These are phyloP conservation scores for Apamea anceps DNA, from an alignment of 2,888 invertebrate genomes.

Conservation along the genomic window DNA sequence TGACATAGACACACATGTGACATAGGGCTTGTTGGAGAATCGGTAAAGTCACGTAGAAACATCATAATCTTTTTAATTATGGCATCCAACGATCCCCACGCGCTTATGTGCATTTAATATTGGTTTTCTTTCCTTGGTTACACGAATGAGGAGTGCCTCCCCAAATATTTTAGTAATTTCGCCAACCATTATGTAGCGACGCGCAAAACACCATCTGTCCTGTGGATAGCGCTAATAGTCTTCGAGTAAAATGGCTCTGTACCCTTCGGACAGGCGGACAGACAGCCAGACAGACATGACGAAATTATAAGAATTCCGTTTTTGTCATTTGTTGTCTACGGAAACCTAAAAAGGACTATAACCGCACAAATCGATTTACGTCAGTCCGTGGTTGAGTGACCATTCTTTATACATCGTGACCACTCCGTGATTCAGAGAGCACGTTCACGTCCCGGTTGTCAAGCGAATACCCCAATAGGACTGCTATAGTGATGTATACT, in stretches of 20 bases:
- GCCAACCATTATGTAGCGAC: not conserved
- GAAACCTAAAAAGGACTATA: not conserved
- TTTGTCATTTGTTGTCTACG: not conserved
- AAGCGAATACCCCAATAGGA: not conserved
- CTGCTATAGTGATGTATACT: too few species aligned
- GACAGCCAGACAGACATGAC: not conserved
- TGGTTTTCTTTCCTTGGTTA: not conserved
- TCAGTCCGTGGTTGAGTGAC: not conserved
- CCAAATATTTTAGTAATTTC: not conserved
- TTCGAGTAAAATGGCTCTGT: not conserved
- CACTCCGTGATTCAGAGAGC: too few species aligned
- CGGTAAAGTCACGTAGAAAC: not conserved
- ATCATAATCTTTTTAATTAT: not conserved
- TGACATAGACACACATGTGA: too few species aligned
- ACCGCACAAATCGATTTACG: not conserved
- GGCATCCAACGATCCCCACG: not conserved
- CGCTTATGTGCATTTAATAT: not conserved
- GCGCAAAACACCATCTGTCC: not conserved
- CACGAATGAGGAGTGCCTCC: not conserved
- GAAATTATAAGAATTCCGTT: not conserved
- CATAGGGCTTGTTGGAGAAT: too few species aligned
- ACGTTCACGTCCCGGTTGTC: not conserved
- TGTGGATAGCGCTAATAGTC: not conserved
- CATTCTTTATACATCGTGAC: not conserved
- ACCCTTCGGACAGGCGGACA: not conserved